Base-by-base conservation (phyloP, 2,888 invertebrate genomes). In the Tenthredo notha region DNA sequence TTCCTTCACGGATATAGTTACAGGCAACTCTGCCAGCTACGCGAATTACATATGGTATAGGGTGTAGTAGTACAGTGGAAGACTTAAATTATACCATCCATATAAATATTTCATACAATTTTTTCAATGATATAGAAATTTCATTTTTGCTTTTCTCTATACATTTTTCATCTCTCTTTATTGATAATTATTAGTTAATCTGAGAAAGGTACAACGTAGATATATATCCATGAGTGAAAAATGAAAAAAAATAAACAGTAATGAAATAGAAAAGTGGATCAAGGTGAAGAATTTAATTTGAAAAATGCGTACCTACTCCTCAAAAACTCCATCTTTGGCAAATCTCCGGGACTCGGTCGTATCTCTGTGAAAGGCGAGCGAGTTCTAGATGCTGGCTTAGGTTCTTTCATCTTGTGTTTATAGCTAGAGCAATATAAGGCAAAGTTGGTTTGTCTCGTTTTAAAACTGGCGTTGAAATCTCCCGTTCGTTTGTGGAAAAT, bases 1-100 rank as follows among this genome's bases (percentile, higher is more conserved):
- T 92, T 92, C 91, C 91, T 90, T 90, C 83, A 83, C 83, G 83
- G 83, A 83, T 83, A 83, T 83, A 83, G 83, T 70, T 83, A 83
- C 83, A 83, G 70, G 43, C 67, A 83, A 15, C 40, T 80, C 40
- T 80, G 83, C 83, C 83, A 83, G 47, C 83, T 83, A 83, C 70
- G 83, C 70, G 83, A 83, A 83, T 83, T 83, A 89, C 88, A 87
- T 89, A 88, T 87, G 87, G 89, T 90, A 89, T 88, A 87, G 87
- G 87, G 88, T 88, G 85, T 86, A 88, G 85, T 86, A 88, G 87
- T 86, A 87, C 86, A 87, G 88, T 88, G 87, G 87, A 54, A 77
- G 29, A 54, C 18, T 47, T 33, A 50, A 54, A 43, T 72, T 74
- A 15, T 6, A 50, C 15, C 54, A 7, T 12, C n/a, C 3, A 29